Evolutionary conservation across 30 jellyfish, hydroid and myxozoan genomes (phyloP).

Genomic region (Sanderia malayensis): DNA sequence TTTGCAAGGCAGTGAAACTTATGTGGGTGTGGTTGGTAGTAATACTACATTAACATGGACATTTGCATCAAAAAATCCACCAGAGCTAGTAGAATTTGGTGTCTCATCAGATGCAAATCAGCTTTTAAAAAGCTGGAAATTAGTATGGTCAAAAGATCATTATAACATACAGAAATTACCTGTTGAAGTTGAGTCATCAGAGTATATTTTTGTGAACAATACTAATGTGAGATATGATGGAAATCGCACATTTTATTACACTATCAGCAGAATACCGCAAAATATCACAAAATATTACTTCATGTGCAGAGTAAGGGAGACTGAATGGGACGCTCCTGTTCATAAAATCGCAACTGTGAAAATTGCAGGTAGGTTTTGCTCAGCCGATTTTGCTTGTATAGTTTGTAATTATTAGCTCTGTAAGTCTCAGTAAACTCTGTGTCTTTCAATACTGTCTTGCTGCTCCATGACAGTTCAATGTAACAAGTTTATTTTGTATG

Average conservation of each 20-base stretch:
- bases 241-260: neutral
- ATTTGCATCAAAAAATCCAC: neutral
- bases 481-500: too few species aligned
- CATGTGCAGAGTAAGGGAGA: slow-evolving; percentile 8
- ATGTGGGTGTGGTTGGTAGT: slow-evolving; percentile 30
- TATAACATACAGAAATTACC: neutral
- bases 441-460: too few species aligned
- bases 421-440: too few species aligned
- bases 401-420: too few species aligned
- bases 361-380: slow-evolving; percentile 39
- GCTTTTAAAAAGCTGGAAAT: neutral
- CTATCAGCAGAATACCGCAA: slow-evolving; percentile 22
- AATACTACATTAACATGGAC: slow-evolving; percentile 29
- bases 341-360: slow-evolving; percentile 2
- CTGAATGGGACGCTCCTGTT: neutral
- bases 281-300: slow-evolving; percentile 10
- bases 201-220: slow-evolving; percentile 14
- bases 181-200: neutral
- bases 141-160: neutral
- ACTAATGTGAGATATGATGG: slow-evolving; percentile 10
- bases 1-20: neutral
- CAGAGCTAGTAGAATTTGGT: neutral
- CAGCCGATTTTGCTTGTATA: neutral
- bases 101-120: neutral
- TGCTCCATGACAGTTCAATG: too few species aligned